These are phyloP conservation scores for Metacarcinus magister DNA, from an alignment of 2,888 invertebrate species.

Conservation along the genomic window DNA sequence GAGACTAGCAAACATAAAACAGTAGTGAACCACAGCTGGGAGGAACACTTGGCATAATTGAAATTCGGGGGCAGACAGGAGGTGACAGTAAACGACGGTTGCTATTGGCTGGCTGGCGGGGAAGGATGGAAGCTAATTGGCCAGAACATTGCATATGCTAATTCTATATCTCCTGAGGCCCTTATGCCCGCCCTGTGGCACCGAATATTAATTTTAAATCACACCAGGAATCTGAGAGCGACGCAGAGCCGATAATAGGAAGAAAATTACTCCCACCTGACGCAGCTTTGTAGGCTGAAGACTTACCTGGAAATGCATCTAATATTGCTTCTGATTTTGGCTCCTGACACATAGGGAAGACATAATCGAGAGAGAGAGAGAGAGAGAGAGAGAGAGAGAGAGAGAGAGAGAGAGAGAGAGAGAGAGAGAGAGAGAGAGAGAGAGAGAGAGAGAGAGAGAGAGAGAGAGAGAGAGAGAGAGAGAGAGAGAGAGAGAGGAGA, in stretches of 20 bases:
- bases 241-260: not conserved
- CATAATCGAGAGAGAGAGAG: not conserved
- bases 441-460: slow-evolving; percentile 22
- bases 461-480: slow-evolving; percentile 5
- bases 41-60: slow-evolving; percentile 4
- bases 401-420: slow-evolving; percentile 26
- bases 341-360: not conserved
- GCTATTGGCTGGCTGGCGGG: not conserved
- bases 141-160: slow-evolving; percentile 15
- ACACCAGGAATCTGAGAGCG: not conserved
- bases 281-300: not conserved
- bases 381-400: slow-evolving; percentile 4
- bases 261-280: slow-evolving; percentile 12
- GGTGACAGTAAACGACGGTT: not conserved
- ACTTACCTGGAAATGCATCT: not conserved
- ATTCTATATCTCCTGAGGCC: slow-evolving; percentile 7
- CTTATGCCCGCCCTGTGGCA: slow-evolving; percentile 26
- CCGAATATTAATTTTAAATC: slow-evolving; percentile 14
- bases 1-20: not conserved
- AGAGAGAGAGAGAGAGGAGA: not conserved
- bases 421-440: slow-evolving; percentile 20
- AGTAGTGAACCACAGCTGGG: not conserved
- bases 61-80: slow-evolving; percentile 14
- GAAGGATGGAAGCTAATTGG: not conserved
- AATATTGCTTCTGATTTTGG: not conserved